These are phyloP conservation scores for Cynopterus sphinx DNA, from an alignment of 2,797 vertebrate genomes.

Conservation along the genomic window DNA sequence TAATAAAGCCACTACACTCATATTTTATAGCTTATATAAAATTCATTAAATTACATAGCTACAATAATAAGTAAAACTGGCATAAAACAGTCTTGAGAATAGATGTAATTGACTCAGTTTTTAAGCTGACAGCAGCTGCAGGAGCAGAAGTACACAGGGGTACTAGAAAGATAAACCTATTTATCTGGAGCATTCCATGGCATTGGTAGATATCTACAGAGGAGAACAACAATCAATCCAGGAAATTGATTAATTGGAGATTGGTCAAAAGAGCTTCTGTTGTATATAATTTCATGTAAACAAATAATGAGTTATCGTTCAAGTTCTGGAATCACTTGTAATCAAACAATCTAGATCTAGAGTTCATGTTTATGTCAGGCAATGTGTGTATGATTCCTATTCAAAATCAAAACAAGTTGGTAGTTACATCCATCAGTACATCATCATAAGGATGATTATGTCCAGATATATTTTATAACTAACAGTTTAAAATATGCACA, in stretches of 20 bases:
- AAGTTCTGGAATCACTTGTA: neutral
- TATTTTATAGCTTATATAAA: neutral
- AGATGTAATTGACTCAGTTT: neutral
- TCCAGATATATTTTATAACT: constrained; percentile 8
- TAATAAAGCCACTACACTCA: neutral
- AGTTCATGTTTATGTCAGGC: neutral
- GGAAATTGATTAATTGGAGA: neutral
- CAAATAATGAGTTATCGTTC: neutral
- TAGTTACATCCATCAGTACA: neutral
- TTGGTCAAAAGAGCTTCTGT: neutral
- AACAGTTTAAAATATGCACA: neutral
- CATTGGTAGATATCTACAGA: neutral
- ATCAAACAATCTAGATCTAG: neutral
- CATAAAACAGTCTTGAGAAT: constrained; percentile 16
- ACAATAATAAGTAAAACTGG: constrained; percentile 16
- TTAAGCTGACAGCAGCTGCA: neutral
- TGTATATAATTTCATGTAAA: neutral
- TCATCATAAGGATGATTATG: neutral
- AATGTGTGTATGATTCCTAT: neutral
- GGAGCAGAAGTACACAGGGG: neutral
- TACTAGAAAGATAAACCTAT: neutral
- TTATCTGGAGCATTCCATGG: neutral
- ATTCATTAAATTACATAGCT: neutral
- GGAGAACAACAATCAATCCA: neutral
- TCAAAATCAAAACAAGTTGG: neutral